Percentiles rank a stretch among this genome's conserved stretches.
Conservation (phyloP, 1,140 invertebrate species). For the Zaprionus taronus region DNA sequence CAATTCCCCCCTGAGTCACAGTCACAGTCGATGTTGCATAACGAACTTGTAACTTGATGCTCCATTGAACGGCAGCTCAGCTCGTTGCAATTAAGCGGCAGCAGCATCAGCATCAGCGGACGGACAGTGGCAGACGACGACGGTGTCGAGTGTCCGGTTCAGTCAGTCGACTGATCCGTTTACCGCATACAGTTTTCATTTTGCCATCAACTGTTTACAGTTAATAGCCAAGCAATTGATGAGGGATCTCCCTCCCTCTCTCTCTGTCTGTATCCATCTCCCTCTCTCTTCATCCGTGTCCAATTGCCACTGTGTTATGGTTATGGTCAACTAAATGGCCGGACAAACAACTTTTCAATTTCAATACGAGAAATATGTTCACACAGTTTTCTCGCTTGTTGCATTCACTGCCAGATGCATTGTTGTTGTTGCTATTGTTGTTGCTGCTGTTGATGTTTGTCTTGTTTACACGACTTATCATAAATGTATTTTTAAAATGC, state of each 20-base stretch:
- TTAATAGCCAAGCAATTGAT: constrained; percentile 48
- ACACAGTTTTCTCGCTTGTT: constrained; percentile 72
- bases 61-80: constrained; percentile 54
- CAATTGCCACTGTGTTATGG: constrained; percentile 74
- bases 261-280: constrained; percentile 13
- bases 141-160: constrained; percentile 63
- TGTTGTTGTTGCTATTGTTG: constrained; percentile 8
- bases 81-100: constrained; percentile 71
- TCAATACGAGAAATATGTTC: constrained; percentile 57
- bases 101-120: background rate
- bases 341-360: constrained; percentile 82
- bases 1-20: background rate
- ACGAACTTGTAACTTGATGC: constrained; percentile 70
- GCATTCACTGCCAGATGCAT: constrained; percentile 41
- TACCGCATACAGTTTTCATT: constrained; percentile 44
- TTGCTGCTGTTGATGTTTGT: constrained; percentile 32
- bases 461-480: constrained; percentile 67
- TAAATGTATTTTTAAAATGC: constrained; percentile 67
- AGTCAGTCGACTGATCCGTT: constrained; percentile 61
- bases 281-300: constrained; percentile 24
- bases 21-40: constrained; percentile 63
- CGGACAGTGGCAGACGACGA: background rate
- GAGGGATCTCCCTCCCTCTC: constrained; percentile 11
- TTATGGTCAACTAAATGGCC: constrained; percentile 71
- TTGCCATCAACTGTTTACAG: constrained; percentile 33